These are phyloP conservation scores for Sternarchorhynchus goeldii DNA, from an alignment of 2,797 vertebrate genomes.

Conservation along the genomic window DNA sequence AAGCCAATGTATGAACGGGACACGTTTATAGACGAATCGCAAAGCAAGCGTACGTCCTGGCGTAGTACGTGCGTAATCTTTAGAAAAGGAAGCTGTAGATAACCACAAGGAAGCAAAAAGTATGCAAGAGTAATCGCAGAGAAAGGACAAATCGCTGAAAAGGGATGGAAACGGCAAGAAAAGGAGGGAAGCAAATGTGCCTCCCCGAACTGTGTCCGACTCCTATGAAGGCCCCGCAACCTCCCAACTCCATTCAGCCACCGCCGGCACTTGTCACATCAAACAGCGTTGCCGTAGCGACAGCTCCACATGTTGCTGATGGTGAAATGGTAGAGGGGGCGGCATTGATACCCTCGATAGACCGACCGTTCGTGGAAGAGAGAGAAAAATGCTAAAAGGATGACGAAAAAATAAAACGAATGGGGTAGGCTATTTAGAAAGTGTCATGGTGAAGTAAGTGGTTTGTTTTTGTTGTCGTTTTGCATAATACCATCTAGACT, in stretches of 20 bases:
- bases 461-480: slow-evolving; percentile 36
- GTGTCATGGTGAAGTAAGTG: slow-evolving; percentile 33
- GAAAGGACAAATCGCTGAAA: slow-evolving; percentile 43
- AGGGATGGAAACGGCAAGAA: slow-evolving; percentile 45
- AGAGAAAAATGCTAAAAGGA: slow-evolving; percentile 6
- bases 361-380: slow-evolving; percentile 5
- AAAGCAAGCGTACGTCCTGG: slow-evolving; percentile 16
- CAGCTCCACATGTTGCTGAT: slow-evolving; percentile 66
- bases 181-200: slow-evolving; percentile 55
- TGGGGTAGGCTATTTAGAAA: slow-evolving; percentile 37
- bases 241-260: slow-evolving; percentile 61
- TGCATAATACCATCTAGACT: slow-evolving; percentile 35
- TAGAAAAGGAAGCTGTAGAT: slow-evolving; percentile 6
- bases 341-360: slow-evolving; percentile 47
- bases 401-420: slow-evolving; percentile 28
- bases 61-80: neutral
- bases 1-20: slow-evolving; percentile 10
- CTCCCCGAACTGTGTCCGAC: slow-evolving; percentile 46
- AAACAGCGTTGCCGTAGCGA: slow-evolving; percentile 71
- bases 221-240: slow-evolving; percentile 61
- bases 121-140: slow-evolving; percentile 30
- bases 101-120: slow-evolving; percentile 7
- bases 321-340: slow-evolving; percentile 48
- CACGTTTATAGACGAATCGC: slow-evolving; percentile 8
- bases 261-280: slow-evolving; percentile 68